Conservation (phyloP, 2,113 vertebrate genomes). For the Dryoscopus gambensis region DNA sequence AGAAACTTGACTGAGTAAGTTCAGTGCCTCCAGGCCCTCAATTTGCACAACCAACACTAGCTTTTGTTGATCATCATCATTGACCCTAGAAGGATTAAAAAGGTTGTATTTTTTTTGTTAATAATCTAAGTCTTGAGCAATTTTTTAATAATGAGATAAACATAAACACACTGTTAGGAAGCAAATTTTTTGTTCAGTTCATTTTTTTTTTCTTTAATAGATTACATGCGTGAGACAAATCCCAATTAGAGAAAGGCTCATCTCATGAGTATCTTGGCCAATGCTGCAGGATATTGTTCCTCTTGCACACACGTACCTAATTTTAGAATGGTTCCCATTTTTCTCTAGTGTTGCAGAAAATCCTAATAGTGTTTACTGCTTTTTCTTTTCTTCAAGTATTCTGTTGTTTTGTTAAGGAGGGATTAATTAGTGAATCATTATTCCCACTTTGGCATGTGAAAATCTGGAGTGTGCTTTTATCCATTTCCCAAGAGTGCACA, state of each 20-base stretch:
- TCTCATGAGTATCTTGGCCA: neutral
- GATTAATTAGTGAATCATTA: slow-evolving; percentile 65
- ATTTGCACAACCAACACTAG: slow-evolving; percentile 28
- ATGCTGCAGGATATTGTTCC: neutral
- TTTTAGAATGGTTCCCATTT: slow-evolving; percentile 33
- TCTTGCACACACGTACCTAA: neutral
- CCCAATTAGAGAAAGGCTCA: neutral
- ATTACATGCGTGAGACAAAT: neutral
- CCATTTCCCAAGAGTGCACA: slow-evolving; percentile 46
- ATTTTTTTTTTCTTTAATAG: neutral
- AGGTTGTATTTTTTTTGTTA: neutral
- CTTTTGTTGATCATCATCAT: neutral
- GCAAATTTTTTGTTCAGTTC: neutral
- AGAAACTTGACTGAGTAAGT: slow-evolving; percentile 8
- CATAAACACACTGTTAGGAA: neutral
- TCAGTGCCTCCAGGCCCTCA: slow-evolving; percentile 18
- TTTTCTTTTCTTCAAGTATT: neutral
- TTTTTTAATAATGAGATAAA: neutral
- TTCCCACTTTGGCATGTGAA: slow-evolving; percentile 56
- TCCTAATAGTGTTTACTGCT: neutral
- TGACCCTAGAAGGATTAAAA: slow-evolving; percentile 4
- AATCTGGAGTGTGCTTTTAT: slow-evolving; percentile 56
- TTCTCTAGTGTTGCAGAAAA: slow-evolving; percentile 6
- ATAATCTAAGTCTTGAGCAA: slow-evolving; percentile 16
- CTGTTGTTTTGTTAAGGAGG: slow-evolving; percentile 34